Base-by-base conservation (phyloP, 1,140 invertebrate genomes). In the Trinorchestia longiramus region DNA sequence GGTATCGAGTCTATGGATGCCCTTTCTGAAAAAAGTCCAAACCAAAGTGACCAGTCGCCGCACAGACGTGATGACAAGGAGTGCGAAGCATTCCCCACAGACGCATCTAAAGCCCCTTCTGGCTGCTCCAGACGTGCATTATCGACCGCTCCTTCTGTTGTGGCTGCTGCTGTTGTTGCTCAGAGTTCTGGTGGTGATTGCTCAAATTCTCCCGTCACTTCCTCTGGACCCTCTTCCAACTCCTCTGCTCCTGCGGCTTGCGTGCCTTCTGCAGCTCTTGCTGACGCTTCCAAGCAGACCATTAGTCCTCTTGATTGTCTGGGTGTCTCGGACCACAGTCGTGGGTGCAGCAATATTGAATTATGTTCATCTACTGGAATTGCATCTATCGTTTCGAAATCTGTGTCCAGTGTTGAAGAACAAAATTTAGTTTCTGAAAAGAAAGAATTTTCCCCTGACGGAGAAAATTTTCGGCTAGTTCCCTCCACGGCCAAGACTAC, bases 1-100 rank as follows among this genome's bases (percentile, higher is more conserved):
- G 99, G 99, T 1, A 99, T 99, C 42, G 99, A 99, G 97, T 99
- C 98, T 11, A 99, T 99, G 99, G 99, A 99, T 97, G 99, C 99
- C 1, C 97, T 99, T 6, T 99, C 98, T 43, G 99, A 99, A 97
- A 99, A 99, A 97, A 99, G 98, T 96, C 99, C 99, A 4, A 99
- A 99, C 97, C 98, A 99, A 97, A 98, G 98, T 47, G 98, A 98
- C 91, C 96, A 97, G 96, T 96, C 96, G 57, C 97, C 97, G 43
- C 96, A 95, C 62, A 95, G 97, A 44, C 92, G 96, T 44, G 97
- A 97, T 43, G 97, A 97, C 57, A 96, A 96, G 88, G 97, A 97
- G 57, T 96, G 96, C 57, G 97, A 97, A 87, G n/a, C 96, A 42
- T 97, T 96, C 90, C 87, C 95, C 41, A 96, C 96, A 41, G 96